A percentile compares a stretch with the other conserved stretches of the same genome.
These are phyloP conservation scores for Nesoenas mayeri DNA, from an alignment of 2,113 vertebrate genomes.

Conservation along the genomic window DNA sequence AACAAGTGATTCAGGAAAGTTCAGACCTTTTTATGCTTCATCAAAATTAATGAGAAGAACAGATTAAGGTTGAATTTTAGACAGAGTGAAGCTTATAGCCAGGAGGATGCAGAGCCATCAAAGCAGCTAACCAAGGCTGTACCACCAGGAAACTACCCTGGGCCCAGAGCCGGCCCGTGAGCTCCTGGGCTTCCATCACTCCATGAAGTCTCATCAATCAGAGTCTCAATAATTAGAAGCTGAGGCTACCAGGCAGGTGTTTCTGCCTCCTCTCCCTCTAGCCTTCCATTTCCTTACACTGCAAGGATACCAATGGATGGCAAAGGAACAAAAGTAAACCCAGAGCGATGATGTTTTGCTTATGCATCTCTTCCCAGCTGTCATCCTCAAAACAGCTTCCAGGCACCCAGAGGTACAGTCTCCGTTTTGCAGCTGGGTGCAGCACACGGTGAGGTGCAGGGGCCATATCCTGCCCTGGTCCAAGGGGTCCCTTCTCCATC, in stretches of 20 bases:
- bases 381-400: neutral
- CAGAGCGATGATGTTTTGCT: neutral
- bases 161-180: too few relatives aligned
- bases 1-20: neutral
- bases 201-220: too few relatives aligned
- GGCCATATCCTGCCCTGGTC: fast-evolving
- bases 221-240: neutral
- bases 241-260: neutral
- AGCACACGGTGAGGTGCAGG: neutral
- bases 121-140: too few relatives aligned
- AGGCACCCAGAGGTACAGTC: neutral
- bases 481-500: neutral
- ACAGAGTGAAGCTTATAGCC: too few relatives aligned
- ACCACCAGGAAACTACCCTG: too few relatives aligned
- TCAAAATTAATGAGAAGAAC: too few relatives aligned
- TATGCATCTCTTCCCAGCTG: neutral
- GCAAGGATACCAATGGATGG: neutral
- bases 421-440: fast-evolving
- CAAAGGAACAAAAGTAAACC: neutral
- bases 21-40: neutral
- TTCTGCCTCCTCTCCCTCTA: neutral
- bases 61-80: too few relatives aligned
- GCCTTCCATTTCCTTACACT: neutral
- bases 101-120: too few relatives aligned
- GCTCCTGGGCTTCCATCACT: too few relatives aligned